These are phyloP conservation scores for Cetoscarus ocellatus DNA, from an alignment of 2,797 vertebrate species.

Conservation along the genomic window DNA sequence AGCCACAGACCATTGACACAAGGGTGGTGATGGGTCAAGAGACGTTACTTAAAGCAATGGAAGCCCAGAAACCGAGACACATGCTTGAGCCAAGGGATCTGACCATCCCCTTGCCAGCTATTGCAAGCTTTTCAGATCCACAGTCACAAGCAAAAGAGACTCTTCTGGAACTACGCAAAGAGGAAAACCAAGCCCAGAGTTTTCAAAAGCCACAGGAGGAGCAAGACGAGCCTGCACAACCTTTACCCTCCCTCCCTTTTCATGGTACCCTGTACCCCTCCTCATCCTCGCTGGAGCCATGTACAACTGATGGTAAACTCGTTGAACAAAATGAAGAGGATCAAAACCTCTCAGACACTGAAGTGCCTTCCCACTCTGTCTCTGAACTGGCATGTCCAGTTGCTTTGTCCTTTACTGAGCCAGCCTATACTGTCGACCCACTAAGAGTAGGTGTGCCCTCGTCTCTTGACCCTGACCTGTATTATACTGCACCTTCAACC, in stretches of 20 bases:
- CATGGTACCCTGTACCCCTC: conserved; percentile 42
- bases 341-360: conserved; percentile 84
- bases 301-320: conserved; percentile 61
- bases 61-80: conserved; percentile 68
- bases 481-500: conserved; percentile 95
- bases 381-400: conserved; percentile 82
- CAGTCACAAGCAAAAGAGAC: conserved; percentile 63
- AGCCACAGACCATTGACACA: conserved; percentile 86
- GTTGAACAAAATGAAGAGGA: conserved; percentile 70
- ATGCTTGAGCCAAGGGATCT: conserved; percentile 48
- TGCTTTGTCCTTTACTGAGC: conserved; percentile 86
- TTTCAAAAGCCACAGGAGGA: conserved; percentile 56
- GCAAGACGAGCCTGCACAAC: conserved; percentile 53
- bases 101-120: conserved; percentile 52
- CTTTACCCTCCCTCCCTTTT: conserved; percentile 41
- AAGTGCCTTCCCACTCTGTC: conserved; percentile 91
- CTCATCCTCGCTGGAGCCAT: conserved; percentile 56
- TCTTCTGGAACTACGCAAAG: conserved; percentile 68
- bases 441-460: conserved; percentile 79
- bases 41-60: conserved; percentile 82
- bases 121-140: conserved; percentile 52
- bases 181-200: conserved; percentile 51
- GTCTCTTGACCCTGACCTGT: conserved; percentile 88
- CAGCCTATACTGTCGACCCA: conserved; percentile 82
- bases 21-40: conserved; percentile 96